Evolutionary conservation across 2,888 invertebrate species (phyloP).

Genomic region (Lepas anatifera): DNA sequence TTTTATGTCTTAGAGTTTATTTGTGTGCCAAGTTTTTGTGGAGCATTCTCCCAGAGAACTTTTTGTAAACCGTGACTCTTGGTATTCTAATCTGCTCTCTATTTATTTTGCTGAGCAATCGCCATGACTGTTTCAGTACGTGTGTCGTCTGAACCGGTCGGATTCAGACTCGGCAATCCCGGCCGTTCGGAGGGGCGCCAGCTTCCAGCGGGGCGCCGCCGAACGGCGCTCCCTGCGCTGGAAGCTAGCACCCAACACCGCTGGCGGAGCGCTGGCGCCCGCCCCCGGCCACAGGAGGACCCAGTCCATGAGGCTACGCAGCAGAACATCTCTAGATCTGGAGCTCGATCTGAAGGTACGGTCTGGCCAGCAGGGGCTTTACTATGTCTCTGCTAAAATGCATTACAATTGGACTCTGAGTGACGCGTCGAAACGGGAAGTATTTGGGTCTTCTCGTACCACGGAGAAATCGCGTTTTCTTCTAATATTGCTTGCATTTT

Average conservation of each 20-base stretch:
- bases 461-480: no score
- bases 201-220: constrained; percentile 81
- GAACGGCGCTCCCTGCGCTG: constrained; percentile 83
- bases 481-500: no score
- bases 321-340: constrained; percentile 75
- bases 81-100: no score
- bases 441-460: no score
- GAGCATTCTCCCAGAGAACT: no score
- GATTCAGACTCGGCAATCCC: constrained; percentile 97
- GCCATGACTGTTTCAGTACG: constrained; percentile 15
- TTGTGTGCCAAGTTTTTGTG: no score
- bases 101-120: no score
- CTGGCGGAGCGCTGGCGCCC: constrained; percentile 37
- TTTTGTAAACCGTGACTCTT: no score
- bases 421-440: no score
- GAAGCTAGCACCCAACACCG: constrained; percentile 34
- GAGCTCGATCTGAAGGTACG: constrained; percentile 65
- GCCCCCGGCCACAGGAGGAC: constrained; percentile 38
- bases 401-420: no score
- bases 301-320: constrained; percentile 14
- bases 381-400: no score
- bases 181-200: constrained; percentile 56
- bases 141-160: constrained; percentile 69
- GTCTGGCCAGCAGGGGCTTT: neutral
- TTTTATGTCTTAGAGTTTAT: no score